These are phyloP conservation scores for Bombus turneri DNA, from an alignment of 1,140 invertebrate genomes.

Conservation along the genomic window DNA sequence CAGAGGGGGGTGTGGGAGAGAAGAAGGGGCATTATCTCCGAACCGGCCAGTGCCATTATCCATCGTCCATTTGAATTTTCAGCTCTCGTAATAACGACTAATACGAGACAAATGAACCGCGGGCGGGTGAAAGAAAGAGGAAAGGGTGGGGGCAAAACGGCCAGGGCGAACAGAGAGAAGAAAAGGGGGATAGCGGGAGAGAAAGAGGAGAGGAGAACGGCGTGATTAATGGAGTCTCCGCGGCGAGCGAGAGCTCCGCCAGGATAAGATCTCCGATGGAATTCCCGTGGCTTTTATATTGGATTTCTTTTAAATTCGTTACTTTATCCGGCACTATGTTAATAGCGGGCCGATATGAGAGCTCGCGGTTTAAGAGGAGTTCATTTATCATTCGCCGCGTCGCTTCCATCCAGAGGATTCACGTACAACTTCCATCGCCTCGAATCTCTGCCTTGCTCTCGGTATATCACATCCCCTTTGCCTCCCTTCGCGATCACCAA, in stretches of 20 bases:
- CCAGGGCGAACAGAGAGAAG: neutral
- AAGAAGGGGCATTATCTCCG: slow-evolving; percentile 56
- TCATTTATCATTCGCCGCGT: slow-evolving; percentile 80
- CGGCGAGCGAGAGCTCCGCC: slow-evolving; percentile 75
- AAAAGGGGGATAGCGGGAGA: slow-evolving; percentile 4
- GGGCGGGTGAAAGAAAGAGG: slow-evolving; percentile 55
- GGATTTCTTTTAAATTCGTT: slow-evolving; percentile 83
- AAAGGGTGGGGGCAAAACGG: neutral
- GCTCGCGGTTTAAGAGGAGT: slow-evolving; percentile 79
- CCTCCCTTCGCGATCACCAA: too few relatives aligned
- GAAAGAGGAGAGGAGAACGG: slow-evolving; percentile 60
- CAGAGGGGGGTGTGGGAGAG: neutral
- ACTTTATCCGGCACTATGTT: slow-evolving; percentile 82
- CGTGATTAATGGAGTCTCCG: slow-evolving; percentile 82
- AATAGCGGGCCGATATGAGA: slow-evolving; percentile 81
- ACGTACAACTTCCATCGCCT: neutral
- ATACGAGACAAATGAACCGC: slow-evolving; percentile 79
- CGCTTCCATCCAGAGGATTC: slow-evolving; percentile 2
- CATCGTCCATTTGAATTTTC: slow-evolving; percentile 76
- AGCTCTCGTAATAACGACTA: slow-evolving; percentile 78
- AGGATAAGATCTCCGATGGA: slow-evolving; percentile 77
- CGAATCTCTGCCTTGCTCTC: too few relatives aligned
- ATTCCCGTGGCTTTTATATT: slow-evolving; percentile 81
- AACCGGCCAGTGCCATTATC: slow-evolving; percentile 67
- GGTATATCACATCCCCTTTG: too few relatives aligned